Conservation (phyloP, 2,888 invertebrate species). For the Lasius platythorax region DNA sequence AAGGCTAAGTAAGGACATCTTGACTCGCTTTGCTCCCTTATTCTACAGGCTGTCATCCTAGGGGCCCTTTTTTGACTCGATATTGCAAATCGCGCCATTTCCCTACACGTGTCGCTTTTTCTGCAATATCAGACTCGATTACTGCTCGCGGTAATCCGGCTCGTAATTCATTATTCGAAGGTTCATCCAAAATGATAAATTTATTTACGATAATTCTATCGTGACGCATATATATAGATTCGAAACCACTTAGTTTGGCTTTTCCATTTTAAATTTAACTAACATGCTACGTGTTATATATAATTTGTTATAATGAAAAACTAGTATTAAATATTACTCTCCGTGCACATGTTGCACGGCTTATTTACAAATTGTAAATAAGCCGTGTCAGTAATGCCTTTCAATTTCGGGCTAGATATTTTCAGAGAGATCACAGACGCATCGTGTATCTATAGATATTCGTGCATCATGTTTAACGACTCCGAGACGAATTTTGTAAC, state of each 20-base stretch:
- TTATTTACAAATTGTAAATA: neutral
- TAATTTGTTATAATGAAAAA: neutral
- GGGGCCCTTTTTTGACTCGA: constrained; percentile 32
- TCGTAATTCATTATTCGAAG: constrained; percentile 1
- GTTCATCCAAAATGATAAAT: neutral
- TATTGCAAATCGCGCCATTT: constrained; percentile 5
- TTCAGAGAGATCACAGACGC: neutral
- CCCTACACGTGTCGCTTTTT: constrained; percentile 25
- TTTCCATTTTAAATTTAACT: neutral
- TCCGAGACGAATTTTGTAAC: neutral
- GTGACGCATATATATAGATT: neutral
- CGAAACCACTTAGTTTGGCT: no score
- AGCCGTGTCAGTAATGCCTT: neutral
- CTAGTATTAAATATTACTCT: neutral
- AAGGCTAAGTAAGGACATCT: constrained; percentile 51
- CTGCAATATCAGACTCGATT: constrained; percentile 1
- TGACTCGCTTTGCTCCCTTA: constrained; percentile 29
- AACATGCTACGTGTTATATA: neutral
- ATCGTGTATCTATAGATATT: neutral
- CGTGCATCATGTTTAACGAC: neutral
- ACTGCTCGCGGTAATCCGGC: neutral
- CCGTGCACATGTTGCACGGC: neutral
- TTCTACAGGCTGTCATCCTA: constrained; percentile 34
- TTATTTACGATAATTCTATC: neutral
- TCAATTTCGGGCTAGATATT: neutral